Evolutionary conservation across 2,113 vertebrate species (phyloP), one percentile per base, ranked within the genome.

Genomic region (Engraulis encrasicolus): DNA sequence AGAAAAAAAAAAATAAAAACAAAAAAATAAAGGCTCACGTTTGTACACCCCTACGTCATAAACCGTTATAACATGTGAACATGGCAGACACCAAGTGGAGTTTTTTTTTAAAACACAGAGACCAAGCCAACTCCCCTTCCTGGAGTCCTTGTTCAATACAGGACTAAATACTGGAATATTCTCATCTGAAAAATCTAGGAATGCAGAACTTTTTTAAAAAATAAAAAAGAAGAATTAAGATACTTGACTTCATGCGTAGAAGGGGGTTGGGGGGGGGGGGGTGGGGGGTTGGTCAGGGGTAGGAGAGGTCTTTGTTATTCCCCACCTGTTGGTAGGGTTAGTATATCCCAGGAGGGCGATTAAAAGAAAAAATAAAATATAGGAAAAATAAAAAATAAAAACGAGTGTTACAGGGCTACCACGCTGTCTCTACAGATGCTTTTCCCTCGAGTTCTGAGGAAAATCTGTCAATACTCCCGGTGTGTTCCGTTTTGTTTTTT

Each of bases 51-150:
- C 89, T 89, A 91, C 85, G 71, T 91, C 90, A 91, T 91, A 91
- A 91, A 94, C n/a, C 87, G 91, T 86, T 91, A 90, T 66, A 93
- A 93, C 66, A 93, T 92, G 93, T 93, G 91, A 93, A 94, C 90
- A 91, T 92, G 82, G 83, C 89, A 71, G 54, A 81, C 52, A 82
- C 38, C 58, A 52, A 92, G 90, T 84, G 58, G 89, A 89, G 93
- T 80, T 92, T 85, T 88, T 85, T 88, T 91, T 92, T 92, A 87
- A 88, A 92, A 93, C 89, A 93, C 89, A 90, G 87, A 83, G 89
- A 87, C 80, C 90, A 87, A 90, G 85, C 90, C 90, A 84, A 85
- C 82, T 90, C 88, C 88, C 87, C 89, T 91, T 84, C 85, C 90
- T 45, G 81, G 81, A 91, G 92, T 92, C 91, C 81, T 83, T 86